Conservation (phyloP, 2,113 vertebrate genomes). For the Ammospiza caudacuta region DNA sequence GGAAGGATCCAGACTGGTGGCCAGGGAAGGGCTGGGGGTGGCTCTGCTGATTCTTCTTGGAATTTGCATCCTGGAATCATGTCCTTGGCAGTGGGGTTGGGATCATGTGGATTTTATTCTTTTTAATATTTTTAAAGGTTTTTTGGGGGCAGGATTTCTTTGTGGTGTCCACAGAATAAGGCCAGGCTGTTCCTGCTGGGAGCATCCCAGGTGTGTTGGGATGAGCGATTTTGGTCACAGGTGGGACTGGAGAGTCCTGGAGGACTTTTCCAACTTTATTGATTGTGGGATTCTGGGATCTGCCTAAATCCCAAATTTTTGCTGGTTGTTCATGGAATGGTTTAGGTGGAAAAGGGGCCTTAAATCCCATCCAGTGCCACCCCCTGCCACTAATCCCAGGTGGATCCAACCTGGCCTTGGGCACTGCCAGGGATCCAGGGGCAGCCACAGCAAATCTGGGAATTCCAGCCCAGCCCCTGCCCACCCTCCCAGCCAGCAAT, state of each 20-base stretch:
- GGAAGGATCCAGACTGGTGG: neutral
- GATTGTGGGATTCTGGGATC: neutral
- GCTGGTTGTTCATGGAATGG: neutral
- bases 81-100: fast-evolving
- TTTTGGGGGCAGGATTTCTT: neutral
- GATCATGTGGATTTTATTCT: neutral
- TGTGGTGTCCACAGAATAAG: fast-evolving
- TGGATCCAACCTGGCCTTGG: neutral
- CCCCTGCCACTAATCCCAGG: fast-evolving
- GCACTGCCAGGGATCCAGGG: neutral
- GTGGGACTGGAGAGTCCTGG: neutral
- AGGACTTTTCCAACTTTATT: neutral
- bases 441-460: neutral
- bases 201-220: neutral
- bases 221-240: no score
- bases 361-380: neutral
- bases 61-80: neutral
- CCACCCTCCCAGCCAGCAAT: neutral
- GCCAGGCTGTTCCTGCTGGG: neutral
- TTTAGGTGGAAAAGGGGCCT: neutral
- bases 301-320: fast-evolving
- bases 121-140: fast-evolving
- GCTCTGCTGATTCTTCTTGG: neutral
- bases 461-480: neutral
- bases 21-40: neutral